Evolutionary conservation across 37 sponge, comb jelly and placozoan species (phyloP).

Genomic region (Corticium candelabrum): DNA sequence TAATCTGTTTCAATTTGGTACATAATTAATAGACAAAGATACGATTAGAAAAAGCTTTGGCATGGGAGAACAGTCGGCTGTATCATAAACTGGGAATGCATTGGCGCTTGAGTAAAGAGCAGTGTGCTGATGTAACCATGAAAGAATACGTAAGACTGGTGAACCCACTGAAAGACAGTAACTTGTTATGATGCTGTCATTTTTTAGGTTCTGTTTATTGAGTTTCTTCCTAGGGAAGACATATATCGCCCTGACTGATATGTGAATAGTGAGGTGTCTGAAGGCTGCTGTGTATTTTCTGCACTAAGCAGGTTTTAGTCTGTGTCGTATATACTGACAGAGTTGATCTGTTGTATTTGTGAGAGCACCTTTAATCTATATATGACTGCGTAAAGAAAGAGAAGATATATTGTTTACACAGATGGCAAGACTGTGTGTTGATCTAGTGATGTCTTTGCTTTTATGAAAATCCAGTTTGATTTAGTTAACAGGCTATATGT

Average conservation of each 20-base stretch:
- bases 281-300: too few species aligned
- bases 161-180: background rate
- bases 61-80: slow-evolving; percentile 57
- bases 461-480: too few species aligned
- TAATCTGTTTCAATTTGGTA: too few species aligned
- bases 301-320: too few species aligned
- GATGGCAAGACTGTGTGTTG: too few species aligned
- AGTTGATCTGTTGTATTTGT: too few species aligned
- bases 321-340: too few species aligned
- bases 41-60: slow-evolving; percentile 50
- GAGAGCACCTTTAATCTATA: too few species aligned
- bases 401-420: too few species aligned
- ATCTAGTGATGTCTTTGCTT: too few species aligned
- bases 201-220: slow-evolving; percentile 53
- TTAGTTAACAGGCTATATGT: too few species aligned
- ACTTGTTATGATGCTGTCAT: background rate
- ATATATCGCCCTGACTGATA: slow-evolving; percentile 56
- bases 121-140: slow-evolving; percentile 37
- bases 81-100: slow-evolving; percentile 77
- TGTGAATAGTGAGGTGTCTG: background rate
- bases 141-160: slow-evolving; percentile 61
- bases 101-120: slow-evolving; percentile 46
- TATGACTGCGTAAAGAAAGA: too few species aligned
- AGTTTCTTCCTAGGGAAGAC: slow-evolving; percentile 51
- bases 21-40: slow-evolving; percentile 68